Evolutionary conservation across 2,797 vertebrate species (phyloP).

Genomic region (Babyrousa celebensis): DNA sequence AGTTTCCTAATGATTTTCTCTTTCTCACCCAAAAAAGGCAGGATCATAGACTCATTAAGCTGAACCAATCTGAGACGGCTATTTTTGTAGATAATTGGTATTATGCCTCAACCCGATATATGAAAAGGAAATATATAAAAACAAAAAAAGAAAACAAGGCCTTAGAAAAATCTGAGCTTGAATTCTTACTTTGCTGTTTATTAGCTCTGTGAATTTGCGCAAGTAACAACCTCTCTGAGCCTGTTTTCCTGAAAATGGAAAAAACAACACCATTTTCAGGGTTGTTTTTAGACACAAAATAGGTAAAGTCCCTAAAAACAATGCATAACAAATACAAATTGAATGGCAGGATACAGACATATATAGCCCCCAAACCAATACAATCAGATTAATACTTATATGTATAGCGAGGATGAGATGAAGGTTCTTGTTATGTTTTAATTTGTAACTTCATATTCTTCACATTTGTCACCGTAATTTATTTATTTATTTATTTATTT

Average conservation of each 20-base stretch:
- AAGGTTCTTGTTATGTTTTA: constrained; percentile 23
- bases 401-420: not conserved
- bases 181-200: constrained; percentile 11
- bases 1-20: not conserved
- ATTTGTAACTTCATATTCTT: constrained; percentile 36
- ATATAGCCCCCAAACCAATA: not conserved
- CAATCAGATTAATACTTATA: not conserved
- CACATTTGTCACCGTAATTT: not conserved
- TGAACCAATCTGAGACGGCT: not conserved
- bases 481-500: constrained; percentile 6
- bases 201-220: not conserved
- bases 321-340: not conserved
- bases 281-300: not conserved
- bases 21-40: not conserved
- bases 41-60: not conserved
- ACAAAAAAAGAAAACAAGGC: not conserved
- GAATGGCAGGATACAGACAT: not conserved
- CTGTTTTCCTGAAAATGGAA: not conserved
- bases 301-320: not conserved
- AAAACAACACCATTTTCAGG: constrained; percentile 28
- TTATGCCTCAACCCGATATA: not conserved
- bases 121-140: constrained; percentile 23
- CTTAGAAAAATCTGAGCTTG: constrained; percentile 5
- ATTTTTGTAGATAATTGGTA: constrained; percentile 41
- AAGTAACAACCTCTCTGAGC: constrained; percentile 42